A percentile compares a stretch with the other conserved stretches of the same genome.
phyloP scores from a whole-genome alignment of 2,888 invertebrate genomes.

The Pristionchus mayeri region DNA sequence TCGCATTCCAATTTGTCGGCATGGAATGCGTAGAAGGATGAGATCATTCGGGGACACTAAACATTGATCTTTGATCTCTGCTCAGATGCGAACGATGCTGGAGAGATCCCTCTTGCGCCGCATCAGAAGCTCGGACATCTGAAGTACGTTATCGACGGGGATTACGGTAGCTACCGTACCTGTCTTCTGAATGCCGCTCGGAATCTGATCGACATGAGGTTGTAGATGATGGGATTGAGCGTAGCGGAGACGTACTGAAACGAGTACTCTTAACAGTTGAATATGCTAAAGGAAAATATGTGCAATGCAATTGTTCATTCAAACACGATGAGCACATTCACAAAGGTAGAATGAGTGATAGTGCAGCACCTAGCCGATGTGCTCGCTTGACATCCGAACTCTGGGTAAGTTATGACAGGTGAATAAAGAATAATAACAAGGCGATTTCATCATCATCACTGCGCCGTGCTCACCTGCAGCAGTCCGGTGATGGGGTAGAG shows the following conservation, averaged over 20 bases:
- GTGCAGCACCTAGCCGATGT: too few relatives aligned
- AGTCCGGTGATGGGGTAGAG: slow-evolving; percentile 73
- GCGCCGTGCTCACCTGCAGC: slow-evolving; percentile 45
- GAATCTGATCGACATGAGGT: slow-evolving; percentile 73
- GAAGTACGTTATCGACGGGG: background rate
- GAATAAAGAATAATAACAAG: too few relatives aligned
- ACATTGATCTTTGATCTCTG: background rate
- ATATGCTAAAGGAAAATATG: too few relatives aligned
- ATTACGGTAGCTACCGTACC: background rate
- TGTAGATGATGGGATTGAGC: slow-evolving; percentile 75
- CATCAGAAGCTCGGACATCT: slow-evolving; percentile 12
- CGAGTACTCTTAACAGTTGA: background rate
- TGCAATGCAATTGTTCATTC: too few relatives aligned
- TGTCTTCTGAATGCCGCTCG: slow-evolving; percentile 66
- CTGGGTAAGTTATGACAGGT: too few relatives aligned
- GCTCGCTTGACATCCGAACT: too few relatives aligned
- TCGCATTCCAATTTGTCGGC: too few relatives aligned
- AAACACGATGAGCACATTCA: too few relatives aligned
- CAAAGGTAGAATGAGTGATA: too few relatives aligned
- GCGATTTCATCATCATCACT: background rate
- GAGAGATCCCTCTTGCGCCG: slow-evolving; percentile 38
- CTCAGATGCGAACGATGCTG: slow-evolving; percentile 19
- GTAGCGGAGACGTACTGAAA: slow-evolving; percentile 75
- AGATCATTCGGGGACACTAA: too few relatives aligned
- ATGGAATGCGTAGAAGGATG: too few relatives aligned